Evolutionary conservation across 2,797 vertebrate genomes (phyloP), one percentile per base, ranked within the genome.

Genomic region (Chaenodraco wilsoni): DNA sequence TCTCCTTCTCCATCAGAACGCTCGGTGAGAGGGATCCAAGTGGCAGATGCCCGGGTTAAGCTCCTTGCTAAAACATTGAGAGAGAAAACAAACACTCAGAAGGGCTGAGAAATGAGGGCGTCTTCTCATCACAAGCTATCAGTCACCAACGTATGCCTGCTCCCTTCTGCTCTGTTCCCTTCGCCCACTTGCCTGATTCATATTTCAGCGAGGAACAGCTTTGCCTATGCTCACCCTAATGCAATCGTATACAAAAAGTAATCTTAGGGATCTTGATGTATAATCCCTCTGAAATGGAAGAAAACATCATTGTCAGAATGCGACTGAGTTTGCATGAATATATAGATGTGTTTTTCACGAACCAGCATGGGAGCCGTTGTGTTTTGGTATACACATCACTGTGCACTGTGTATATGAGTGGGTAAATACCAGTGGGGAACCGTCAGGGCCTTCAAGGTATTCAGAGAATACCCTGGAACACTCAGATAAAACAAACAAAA

Each of bases 81-180:
- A 80, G 76, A 84, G 85, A 90, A 89, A 89, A 88, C 86, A 91
- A 88, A 90, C 88, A 88, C 72, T 82, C 43, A 52, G 72, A 65
- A 78, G 54, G 84, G 56, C 78, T 79, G 83, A 79, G 85, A 77
- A 81, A 81, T 57, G 61, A 64, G 81, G 82, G 55, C 46, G 68
- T 73, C 78, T 74, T 83, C 67, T 81, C 84, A 79, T 84, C 87
- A 83, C 74, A 64, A 76, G 76, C 80, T 8, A 86, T 82, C 84
- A 78, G 72, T 74, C 56, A 37, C 68, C 78, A 79, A 65, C 82
- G 68, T 87, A 84, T 86, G 88, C 74, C 77, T 62, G 72, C 68
- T 81, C 73, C 80, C 81, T 82, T 89, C 88, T 89, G 86, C 61
- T 84, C 83, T 17, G 52, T 57, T 87, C 79, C 69, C 55, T 61